Conservation (phyloP, 2,888 invertebrate genomes). For the Epistrophe grossulariae region DNA sequence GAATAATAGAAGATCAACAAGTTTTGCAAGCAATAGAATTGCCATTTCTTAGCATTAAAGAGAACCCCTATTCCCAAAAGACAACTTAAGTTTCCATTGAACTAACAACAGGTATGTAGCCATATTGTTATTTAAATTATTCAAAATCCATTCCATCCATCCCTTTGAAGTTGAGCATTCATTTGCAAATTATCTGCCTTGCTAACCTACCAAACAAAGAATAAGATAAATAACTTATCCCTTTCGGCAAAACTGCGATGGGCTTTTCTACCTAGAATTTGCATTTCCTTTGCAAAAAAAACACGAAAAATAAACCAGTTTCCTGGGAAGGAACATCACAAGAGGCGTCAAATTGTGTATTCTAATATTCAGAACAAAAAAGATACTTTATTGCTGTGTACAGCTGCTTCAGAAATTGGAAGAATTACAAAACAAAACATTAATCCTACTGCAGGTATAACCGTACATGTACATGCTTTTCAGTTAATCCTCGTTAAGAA, state of each 20-base stretch:
- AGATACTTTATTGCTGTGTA: conserved; percentile 48
- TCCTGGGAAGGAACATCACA: conserved; percentile 6
- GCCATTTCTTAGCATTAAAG: neutral
- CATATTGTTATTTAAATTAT: conserved; percentile 1
- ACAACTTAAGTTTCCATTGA: neutral
- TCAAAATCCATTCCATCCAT: neutral
- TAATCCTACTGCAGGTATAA: conserved; percentile 45
- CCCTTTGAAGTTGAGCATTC: conserved; percentile 19
- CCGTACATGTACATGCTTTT: neutral
- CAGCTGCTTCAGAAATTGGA: conserved; percentile 13
- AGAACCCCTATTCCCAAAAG: neutral
- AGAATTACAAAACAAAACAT: neutral
- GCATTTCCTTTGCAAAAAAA: conserved; percentile 30
- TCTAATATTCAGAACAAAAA: conserved; percentile 16
- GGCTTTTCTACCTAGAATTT: conserved; percentile 21
- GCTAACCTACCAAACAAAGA: conserved; percentile 2
- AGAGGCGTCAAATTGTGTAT: neutral
- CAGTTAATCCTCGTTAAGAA: conserved; percentile 49
- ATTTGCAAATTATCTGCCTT: conserved; percentile 19
- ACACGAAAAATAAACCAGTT: conserved; percentile 43
- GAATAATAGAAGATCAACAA: neutral
- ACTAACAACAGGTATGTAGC: neutral
- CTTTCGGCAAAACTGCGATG: neutral
- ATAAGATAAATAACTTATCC: neutral
- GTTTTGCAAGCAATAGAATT: neutral